These are phyloP conservation scores for Periparus ater DNA, from an alignment of 2,797 vertebrate genomes.

Conservation along the genomic window DNA sequence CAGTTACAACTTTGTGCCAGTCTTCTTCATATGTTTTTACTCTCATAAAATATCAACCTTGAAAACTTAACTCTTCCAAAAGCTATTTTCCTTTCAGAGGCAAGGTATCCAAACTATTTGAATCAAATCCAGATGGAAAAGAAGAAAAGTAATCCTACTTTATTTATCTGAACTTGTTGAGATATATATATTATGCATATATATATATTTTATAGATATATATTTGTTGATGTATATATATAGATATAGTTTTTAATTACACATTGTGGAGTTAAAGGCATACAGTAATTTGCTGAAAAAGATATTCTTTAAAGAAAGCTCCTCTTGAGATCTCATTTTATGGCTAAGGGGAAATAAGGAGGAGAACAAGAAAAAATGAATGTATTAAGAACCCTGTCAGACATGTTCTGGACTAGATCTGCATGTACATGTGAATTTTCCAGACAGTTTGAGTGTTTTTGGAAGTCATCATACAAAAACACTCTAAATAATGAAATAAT, in stretches of 20 bases:
- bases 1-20: not conserved
- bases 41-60: not conserved
- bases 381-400: not conserved
- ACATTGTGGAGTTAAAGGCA: not conserved
- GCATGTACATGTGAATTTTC: not conserved
- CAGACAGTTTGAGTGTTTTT: not conserved
- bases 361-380: not conserved
- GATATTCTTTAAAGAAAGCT: not conserved
- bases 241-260: not conserved
- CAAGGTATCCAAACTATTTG: not conserved
- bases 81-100: not conserved
- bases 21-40: not conserved
- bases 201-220: too few relatives aligned
- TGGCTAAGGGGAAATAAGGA: not conserved
- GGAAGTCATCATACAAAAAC: not conserved
- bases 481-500: not conserved
- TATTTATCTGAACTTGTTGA: not conserved
- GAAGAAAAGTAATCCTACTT: not conserved
- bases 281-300: not conserved
- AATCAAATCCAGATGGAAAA: not conserved
- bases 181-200: too few relatives aligned
- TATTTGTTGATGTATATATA: too few relatives aligned
- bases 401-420: not conserved
- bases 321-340: not conserved
- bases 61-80: not conserved